Conservation (phyloP, 2,888 invertebrate species). For the Psylliodes chrysocephalus region DNA sequence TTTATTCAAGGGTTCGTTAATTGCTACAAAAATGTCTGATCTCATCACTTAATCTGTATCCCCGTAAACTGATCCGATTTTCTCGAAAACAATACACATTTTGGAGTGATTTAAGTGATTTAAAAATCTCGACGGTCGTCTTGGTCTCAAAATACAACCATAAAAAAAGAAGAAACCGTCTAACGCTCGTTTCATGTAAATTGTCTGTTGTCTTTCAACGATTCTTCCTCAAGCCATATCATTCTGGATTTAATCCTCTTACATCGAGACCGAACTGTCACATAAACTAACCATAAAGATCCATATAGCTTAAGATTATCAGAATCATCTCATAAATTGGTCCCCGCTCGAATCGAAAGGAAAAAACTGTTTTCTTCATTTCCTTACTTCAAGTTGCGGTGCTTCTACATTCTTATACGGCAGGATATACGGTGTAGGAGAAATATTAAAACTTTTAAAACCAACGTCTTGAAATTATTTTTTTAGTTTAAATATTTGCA, state of each 20-base stretch:
- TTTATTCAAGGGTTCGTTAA: no score
- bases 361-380: slow-evolving; percentile 28
- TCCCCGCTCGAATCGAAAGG: slow-evolving; percentile 18
- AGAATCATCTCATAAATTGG: slow-evolving; percentile 33
- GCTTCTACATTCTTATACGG: background rate
- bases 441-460: no score
- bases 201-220: slow-evolving; percentile 35
- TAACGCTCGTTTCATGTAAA: slow-evolving; percentile 33
- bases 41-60: no score
- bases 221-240: slow-evolving; percentile 26
- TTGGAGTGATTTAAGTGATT: background rate
- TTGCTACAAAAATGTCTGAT: no score
- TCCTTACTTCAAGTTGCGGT: slow-evolving; percentile 9
- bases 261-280: slow-evolving; percentile 34
- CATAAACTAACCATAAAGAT: slow-evolving; percentile 40
- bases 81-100: slow-evolving; percentile 76
- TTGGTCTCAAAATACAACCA: slow-evolving; percentile 17
- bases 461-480: no score
- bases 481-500: no score
- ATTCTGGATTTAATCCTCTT: slow-evolving; percentile 39
- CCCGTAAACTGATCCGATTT: slow-evolving; percentile 68
- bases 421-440: background rate
- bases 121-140: slow-evolving; percentile 7
- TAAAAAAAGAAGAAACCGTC: slow-evolving; percentile 28
- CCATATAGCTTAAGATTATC: slow-evolving; percentile 38